Percentiles rank a stretch among this genome's conserved stretches.
These are phyloP conservation scores for Bembecia ichneumoniformis DNA, from an alignment of 2,888 invertebrate species.

Conservation along the genomic window DNA sequence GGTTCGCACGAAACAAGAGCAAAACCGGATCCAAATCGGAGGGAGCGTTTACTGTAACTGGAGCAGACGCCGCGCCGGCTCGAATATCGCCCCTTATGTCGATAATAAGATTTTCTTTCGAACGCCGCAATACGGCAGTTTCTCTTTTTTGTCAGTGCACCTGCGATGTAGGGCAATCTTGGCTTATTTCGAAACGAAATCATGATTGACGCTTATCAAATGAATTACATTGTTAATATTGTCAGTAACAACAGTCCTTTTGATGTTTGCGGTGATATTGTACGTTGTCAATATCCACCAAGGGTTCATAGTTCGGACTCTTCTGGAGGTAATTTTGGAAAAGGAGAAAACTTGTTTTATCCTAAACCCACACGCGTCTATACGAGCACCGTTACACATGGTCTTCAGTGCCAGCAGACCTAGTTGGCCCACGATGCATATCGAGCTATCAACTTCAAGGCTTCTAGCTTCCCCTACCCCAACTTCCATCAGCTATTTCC, in stretches of 20 bases:
- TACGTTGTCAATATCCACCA: too few relatives aligned
- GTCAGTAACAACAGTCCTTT: neutral
- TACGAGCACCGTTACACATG: too few relatives aligned
- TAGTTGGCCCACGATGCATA: too few relatives aligned
- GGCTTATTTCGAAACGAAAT: slow-evolving; percentile 49
- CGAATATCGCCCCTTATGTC: slow-evolving; percentile 63
- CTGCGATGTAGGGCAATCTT: slow-evolving; percentile 60
- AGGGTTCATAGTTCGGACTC: too few relatives aligned
- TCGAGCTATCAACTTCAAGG: too few relatives aligned
- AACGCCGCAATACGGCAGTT: slow-evolving; percentile 49
- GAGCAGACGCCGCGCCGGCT: slow-evolving; percentile 61
- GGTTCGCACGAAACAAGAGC: slow-evolving; percentile 52
- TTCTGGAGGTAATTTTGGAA: too few relatives aligned
- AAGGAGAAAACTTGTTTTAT: too few relatives aligned
- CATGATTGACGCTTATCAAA: slow-evolving; percentile 48
- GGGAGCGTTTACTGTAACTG: slow-evolving; percentile 66
- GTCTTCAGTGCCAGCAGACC: too few relatives aligned
- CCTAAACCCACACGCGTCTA: too few relatives aligned
- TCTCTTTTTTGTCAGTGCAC: slow-evolving; percentile 67
- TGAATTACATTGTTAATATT: slow-evolving; percentile 26
- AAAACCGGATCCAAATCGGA: slow-evolving; percentile 61
- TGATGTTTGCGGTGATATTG: too few relatives aligned
- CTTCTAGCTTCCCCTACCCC: too few relatives aligned
- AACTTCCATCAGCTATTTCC: too few relatives aligned
- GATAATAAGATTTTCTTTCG: slow-evolving; percentile 68